A percentile compares a stretch with the other conserved stretches of the same genome.
Evolutionary conservation across 2,797 vertebrate species (phyloP).

Genomic region (Channa striata): DNA sequence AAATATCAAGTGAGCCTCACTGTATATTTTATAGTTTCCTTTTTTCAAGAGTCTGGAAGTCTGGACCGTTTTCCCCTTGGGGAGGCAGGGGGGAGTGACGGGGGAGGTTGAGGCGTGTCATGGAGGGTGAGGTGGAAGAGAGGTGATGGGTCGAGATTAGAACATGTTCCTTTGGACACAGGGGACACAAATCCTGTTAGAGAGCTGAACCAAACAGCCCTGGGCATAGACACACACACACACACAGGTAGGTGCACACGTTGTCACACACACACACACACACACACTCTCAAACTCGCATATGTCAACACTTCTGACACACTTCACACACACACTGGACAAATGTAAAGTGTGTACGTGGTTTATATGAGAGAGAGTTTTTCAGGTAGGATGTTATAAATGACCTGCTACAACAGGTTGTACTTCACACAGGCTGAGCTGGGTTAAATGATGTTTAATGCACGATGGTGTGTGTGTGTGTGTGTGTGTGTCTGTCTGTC

Average conservation of each 20-base stretch:
- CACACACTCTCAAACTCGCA: neutral
- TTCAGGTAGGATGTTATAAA: slow-evolving; percentile 40
- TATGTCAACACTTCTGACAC: slow-evolving; percentile 10
- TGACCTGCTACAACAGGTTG: slow-evolving; percentile 38
- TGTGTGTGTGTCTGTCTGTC: slow-evolving; percentile 34
- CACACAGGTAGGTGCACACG: neutral
- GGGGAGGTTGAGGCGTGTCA: slow-evolving; percentile 9
- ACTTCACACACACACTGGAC: neutral
- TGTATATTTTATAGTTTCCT: slow-evolving; percentile 9
- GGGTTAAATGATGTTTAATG: slow-evolving; percentile 33
- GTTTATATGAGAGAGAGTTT: slow-evolving; percentile 3
- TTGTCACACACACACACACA: neutral
- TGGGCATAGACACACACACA: slow-evolving; percentile 18
- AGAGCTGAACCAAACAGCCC: slow-evolving; percentile 74
- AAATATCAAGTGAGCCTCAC: neutral
- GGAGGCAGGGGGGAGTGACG: neutral
- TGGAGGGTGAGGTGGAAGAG: slow-evolving; percentile 22
- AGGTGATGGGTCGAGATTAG: slow-evolving; percentile 72
- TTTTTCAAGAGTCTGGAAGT: slow-evolving; percentile 3
- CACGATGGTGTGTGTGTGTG: slow-evolving; percentile 28
- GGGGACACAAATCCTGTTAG: slow-evolving; percentile 76
- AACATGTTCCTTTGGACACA: slow-evolving; percentile 72
- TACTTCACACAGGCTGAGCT: slow-evolving; percentile 34
- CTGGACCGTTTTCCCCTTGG: slow-evolving; percentile 22
- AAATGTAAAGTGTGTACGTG: neutral